Evolutionary conservation across 2,113 vertebrate genomes (phyloP).

Genomic region (Mustela nigripes): DNA sequence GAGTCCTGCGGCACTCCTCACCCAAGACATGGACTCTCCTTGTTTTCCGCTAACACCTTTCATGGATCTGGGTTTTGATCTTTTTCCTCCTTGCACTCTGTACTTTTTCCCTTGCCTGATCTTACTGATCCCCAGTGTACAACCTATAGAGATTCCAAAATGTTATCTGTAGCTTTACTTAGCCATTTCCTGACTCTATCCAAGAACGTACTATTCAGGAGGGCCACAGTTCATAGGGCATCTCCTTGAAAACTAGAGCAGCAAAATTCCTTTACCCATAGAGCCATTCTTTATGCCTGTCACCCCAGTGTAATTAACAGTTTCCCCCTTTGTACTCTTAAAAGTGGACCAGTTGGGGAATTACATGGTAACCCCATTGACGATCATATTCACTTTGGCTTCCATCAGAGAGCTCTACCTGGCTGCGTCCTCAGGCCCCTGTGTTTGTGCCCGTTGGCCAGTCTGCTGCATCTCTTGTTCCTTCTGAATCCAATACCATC

Average conservation of each 20-base stretch:
- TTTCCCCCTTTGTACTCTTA: background rate
- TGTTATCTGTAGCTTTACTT: background rate
- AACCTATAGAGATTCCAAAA: background rate
- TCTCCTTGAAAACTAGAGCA: background rate
- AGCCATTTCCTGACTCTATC: background rate
- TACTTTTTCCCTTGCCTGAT: background rate
- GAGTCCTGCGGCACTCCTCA: background rate
- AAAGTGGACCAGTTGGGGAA: background rate
- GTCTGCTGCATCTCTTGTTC: background rate
- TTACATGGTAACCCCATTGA: background rate
- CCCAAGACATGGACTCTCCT: accelerated
- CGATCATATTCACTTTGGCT: background rate
- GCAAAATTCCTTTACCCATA: background rate
- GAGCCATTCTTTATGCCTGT: background rate
- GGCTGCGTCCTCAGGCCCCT: too few species aligned
- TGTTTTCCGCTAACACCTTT: background rate
- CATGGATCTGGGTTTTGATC: background rate
- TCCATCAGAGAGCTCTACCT: background rate
- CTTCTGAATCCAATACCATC: background rate
- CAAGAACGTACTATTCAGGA: background rate
- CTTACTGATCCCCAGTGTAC: background rate
- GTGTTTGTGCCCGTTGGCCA: background rate
- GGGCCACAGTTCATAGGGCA: background rate
- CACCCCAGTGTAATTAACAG: background rate
- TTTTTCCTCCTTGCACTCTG: background rate